These are phyloP conservation scores for Pandemis cinnamomeana DNA, from an alignment of 2,888 invertebrate species.

Conservation along the genomic window DNA sequence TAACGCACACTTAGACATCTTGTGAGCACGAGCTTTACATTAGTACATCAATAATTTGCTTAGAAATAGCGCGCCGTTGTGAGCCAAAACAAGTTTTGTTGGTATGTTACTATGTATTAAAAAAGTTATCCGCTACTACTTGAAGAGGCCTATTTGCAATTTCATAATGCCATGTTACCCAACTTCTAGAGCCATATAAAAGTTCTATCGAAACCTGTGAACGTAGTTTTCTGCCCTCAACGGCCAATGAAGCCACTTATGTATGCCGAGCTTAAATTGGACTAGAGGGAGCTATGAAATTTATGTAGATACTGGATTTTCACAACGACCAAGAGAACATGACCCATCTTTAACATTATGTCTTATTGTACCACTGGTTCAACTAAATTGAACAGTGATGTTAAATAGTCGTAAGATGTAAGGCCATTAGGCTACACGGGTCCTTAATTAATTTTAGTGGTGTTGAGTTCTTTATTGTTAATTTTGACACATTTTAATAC, in stretches of 20 bases:
- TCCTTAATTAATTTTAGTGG: background rate
- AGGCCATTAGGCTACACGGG: background rate
- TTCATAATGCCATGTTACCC: background rate
- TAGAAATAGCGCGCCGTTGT: no score
- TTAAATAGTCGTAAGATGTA: background rate
- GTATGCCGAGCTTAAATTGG: background rate
- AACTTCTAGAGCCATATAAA: background rate
- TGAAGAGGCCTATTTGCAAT: background rate
- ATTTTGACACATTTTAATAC: background rate
- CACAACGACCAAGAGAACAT: background rate
- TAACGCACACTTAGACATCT: no score
- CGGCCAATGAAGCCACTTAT: conserved; percentile 1
- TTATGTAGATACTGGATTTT: conserved; percentile 11
- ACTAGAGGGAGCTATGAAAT: background rate
- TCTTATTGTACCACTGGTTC: background rate
- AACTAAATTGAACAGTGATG: background rate
- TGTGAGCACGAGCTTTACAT: no score
- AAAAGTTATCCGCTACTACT: background rate
- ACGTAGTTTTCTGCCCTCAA: background rate
- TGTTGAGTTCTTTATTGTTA: background rate
- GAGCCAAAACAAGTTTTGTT: background rate
- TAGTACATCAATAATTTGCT: no score
- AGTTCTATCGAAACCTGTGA: background rate
- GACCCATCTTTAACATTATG: background rate
- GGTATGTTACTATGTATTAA: background rate